These are phyloP conservation scores for Lampris incognitus DNA, from an alignment of 2,113 vertebrate species.

Conservation along the genomic window DNA sequence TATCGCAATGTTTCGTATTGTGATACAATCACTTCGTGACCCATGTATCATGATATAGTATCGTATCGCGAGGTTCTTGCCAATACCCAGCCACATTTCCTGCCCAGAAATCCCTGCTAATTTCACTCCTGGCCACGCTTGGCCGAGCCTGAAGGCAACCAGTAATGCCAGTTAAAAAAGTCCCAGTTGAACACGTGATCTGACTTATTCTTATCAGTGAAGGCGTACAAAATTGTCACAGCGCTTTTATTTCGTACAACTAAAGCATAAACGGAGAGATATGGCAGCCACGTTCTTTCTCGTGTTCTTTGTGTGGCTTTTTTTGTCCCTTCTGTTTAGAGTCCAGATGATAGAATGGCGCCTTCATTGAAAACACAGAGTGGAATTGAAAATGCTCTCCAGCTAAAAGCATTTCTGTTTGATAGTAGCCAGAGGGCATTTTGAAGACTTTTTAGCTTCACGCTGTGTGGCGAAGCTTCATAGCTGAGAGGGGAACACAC, in stretches of 20 bases:
- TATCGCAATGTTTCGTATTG: no score
- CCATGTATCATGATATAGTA: no score
- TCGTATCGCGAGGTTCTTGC: no score
- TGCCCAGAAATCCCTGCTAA: no score
- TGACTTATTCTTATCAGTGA: background rate
- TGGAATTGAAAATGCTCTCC: conserved; percentile 1
- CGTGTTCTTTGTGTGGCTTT: background rate
- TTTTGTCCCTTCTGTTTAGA: conserved; percentile 3
- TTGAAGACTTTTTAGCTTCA: conserved; percentile 24
- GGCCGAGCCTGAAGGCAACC: no score
- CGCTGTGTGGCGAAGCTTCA: conserved; percentile 17
- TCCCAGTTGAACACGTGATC: no score
- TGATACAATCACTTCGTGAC: no score
- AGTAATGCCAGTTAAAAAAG: no score
- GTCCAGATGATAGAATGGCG: background rate
- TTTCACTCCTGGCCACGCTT: no score
- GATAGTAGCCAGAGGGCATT: conserved; percentile 30
- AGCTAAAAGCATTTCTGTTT: conserved; percentile 18
- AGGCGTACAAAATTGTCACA: background rate
- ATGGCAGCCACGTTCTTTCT: background rate
- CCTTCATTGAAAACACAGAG: background rate
- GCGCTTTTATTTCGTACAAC: background rate
- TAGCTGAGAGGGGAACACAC: background rate
- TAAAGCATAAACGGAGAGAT: background rate
- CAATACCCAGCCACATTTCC: no score